These are phyloP conservation scores for Actenoides hombroni DNA, from an alignment of 2,113 vertebrate genomes.

Conservation along the genomic window DNA sequence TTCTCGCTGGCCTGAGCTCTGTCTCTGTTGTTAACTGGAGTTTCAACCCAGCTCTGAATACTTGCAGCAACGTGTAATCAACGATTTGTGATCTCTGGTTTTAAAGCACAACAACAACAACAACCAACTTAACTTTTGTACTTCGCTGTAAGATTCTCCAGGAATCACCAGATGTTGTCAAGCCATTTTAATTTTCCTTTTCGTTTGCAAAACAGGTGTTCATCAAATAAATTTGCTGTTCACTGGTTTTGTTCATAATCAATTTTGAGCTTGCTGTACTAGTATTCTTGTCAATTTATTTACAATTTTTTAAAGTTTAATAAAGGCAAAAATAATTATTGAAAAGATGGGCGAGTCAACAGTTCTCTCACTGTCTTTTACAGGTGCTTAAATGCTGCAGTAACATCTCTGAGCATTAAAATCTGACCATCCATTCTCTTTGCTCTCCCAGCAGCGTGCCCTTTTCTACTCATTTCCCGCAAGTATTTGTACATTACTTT, in stretches of 20 bases:
- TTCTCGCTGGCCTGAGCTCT: background rate
- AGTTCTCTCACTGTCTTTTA: background rate
- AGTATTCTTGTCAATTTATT: background rate
- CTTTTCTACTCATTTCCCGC: background rate
- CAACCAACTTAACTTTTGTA: background rate
- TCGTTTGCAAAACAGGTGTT: background rate
- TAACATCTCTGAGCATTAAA: background rate
- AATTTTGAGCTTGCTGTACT: background rate
- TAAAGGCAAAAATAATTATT: background rate
- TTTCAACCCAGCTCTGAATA: background rate
- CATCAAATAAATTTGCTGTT: background rate
- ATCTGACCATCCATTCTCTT: background rate
- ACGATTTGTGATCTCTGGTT: background rate
- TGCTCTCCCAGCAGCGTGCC: background rate
- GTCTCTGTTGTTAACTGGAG: background rate
- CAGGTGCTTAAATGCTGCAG: background rate
- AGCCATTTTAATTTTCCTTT: background rate
- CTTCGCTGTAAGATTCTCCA: background rate
- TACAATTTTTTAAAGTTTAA: background rate
- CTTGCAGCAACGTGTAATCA: background rate
- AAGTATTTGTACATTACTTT: background rate
- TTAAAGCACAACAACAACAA: background rate
- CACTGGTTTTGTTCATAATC: background rate
- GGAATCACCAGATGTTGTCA: background rate
- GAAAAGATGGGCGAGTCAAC: background rate